These are phyloP conservation scores for Gymnopithys bicolor DNA, from an alignment of 2,797 vertebrate genomes.

Conservation along the genomic window DNA sequence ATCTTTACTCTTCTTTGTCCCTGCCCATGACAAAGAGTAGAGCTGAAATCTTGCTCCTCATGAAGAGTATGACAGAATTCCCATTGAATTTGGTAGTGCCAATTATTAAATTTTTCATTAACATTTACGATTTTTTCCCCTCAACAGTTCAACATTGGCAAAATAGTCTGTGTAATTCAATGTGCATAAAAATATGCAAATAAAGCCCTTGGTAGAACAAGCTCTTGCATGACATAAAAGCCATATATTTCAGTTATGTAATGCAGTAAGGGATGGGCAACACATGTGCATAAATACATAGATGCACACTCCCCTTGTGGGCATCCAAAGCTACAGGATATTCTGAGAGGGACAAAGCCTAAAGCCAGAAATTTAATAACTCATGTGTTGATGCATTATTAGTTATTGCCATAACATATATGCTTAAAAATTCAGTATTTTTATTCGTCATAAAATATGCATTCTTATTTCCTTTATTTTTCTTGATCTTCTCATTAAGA, in stretches of 20 bases:
- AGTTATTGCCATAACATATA: not conserved
- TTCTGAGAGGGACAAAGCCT: not conserved
- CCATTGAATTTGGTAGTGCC: not conserved
- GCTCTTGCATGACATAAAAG: conserved; percentile 30
- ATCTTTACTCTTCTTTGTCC: not conserved
- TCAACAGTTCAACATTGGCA: conserved; percentile 20
- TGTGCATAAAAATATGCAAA: conserved; percentile 25
- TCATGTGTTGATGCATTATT: not conserved
- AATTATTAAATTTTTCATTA: conserved; percentile 49
- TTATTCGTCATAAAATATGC: not conserved
- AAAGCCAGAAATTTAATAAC: not conserved
- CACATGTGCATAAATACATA: conserved; percentile 2
- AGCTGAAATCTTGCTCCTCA: not conserved
- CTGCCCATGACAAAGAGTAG: not conserved
- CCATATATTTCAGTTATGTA: conserved; percentile 17
- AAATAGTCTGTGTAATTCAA: conserved; percentile 28
- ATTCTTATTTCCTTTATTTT: not conserved
- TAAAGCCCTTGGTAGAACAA: conserved; percentile 8
- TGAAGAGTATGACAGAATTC: not conserved
- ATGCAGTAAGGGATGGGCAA: not conserved
- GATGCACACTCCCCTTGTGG: not conserved
- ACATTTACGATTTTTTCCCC: conserved; percentile 22
- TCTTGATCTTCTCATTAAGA: not conserved
- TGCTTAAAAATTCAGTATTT: not conserved
- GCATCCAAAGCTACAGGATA: not conserved